Evolutionary conservation across 2,888 invertebrate species (phyloP).

Genomic region (Timema cristinae): DNA sequence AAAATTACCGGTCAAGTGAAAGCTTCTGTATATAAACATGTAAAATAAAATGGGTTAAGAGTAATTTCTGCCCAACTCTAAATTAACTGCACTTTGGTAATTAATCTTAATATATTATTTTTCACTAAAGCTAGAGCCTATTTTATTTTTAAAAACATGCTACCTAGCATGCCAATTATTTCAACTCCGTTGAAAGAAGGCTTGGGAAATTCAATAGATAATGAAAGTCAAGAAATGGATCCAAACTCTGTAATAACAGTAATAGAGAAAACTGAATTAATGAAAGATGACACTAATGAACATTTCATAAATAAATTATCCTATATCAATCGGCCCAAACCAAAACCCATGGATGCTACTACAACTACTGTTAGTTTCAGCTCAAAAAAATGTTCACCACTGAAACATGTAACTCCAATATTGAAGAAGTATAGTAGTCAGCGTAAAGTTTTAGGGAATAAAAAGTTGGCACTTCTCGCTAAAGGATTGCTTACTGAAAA

Average conservation of each 20-base stretch:
- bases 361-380: not conserved
- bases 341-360: constrained; percentile 20
- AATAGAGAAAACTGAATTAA: too few species aligned
- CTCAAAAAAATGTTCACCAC: constrained; percentile 27
- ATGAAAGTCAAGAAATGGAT: not conserved
- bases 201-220: not conserved
- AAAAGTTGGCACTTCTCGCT: not conserved
- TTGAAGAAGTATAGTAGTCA: constrained; percentile 30
- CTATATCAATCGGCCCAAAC: too few species aligned
- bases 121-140: too few species aligned
- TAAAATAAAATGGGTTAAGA: too few species aligned
- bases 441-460: constrained; percentile 25
- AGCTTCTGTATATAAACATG: too few species aligned
- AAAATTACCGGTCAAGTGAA: too few species aligned
- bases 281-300: too few species aligned
- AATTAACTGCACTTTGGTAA: too few species aligned
- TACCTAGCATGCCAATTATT: constrained; percentile 43
- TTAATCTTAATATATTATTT: too few species aligned
- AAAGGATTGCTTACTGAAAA: not conserved
- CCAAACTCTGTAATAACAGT: too few species aligned
- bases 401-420: constrained; percentile 31
- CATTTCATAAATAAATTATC: too few species aligned
- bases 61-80: too few species aligned
- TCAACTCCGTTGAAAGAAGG: constrained; percentile 36
- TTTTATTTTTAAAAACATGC: not conserved